Conservation (phyloP, 2,888 invertebrate genomes). For the Abrostola triplasia region DNA sequence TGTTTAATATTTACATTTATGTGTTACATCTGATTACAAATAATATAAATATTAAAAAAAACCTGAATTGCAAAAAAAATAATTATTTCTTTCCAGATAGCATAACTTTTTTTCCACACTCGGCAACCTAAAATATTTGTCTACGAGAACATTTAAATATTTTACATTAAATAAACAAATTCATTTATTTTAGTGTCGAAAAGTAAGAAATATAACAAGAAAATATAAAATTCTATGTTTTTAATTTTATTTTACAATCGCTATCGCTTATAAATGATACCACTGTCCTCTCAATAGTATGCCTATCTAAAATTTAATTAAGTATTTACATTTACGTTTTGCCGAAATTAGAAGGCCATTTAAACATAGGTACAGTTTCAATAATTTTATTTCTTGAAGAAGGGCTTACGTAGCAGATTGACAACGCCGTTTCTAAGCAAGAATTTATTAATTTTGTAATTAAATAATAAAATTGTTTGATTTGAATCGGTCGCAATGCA, state of each 20-base stretch:
- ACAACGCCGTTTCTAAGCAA: too few species aligned
- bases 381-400: slow-evolving; percentile 45
- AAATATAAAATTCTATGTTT: slow-evolving; percentile 11
- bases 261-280: slow-evolving; percentile 48
- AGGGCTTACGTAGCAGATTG: too few species aligned
- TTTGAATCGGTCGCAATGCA: too few species aligned
- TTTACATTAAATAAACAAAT: not conserved
- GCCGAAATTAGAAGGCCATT: slow-evolving; percentile 67
- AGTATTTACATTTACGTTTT: slow-evolving; percentile 63
- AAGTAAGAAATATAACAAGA: not conserved
- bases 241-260: slow-evolving; percentile 24
- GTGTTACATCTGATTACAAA: too few species aligned
- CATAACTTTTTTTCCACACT: too few species aligned
- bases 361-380: slow-evolving; percentile 64
- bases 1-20: too few species aligned
- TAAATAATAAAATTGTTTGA: too few species aligned
- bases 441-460: too few species aligned
- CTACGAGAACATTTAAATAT: not conserved
- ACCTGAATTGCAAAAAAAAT: too few species aligned
- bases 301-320: slow-evolving; percentile 60
- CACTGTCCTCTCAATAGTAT: slow-evolving; percentile 42
- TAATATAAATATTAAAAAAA: too few species aligned
- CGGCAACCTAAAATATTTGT: not conserved
- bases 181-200: not conserved
- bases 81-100: too few species aligned